Evolutionary conservation across 2,888 invertebrate species (phyloP).

Genomic region (Hemithea aestivaria): DNA sequence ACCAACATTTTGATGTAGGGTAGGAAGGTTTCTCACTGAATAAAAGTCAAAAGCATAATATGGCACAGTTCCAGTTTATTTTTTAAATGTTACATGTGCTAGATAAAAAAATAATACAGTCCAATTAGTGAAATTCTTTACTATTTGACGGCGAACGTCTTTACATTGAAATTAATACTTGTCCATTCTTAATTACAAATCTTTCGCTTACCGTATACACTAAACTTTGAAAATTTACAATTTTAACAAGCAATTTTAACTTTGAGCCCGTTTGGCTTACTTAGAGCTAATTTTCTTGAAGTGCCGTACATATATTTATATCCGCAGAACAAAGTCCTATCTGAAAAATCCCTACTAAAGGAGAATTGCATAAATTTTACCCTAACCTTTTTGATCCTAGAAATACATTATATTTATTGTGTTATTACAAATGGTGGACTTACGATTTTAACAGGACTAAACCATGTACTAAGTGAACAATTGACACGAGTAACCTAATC

Average conservation of each 20-base stretch:
- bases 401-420: too few species aligned
- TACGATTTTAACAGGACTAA: too few species aligned
- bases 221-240: constrained; percentile 64
- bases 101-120: constrained; percentile 78
- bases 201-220: constrained; percentile 43
- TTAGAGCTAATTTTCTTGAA: constrained; percentile 49
- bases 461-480: too few species aligned
- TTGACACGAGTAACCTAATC: too few species aligned
- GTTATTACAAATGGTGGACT: too few species aligned
- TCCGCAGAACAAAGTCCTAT: too few species aligned
- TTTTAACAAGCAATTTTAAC: constrained; percentile 65
- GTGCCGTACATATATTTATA: constrained; percentile 56
- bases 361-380: too few species aligned
- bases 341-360: too few species aligned
- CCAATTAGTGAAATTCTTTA: constrained; percentile 69
- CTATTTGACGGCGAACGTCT: constrained; percentile 36
- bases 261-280: constrained; percentile 43
- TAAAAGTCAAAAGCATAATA: constrained; percentile 50
- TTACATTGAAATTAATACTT: constrained; percentile 32
- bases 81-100: constrained; percentile 74
- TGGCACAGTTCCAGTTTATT: constrained; percentile 79
- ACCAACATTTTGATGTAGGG: too few species aligned
- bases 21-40: too few species aligned
- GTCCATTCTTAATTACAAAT: constrained; percentile 36
- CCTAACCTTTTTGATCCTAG: too few species aligned